Evolutionary conservation across 2,797 vertebrate genomes (phyloP), one percentile per base, ranked within the genome.

Genomic region (Melopsittacus undulatus): DNA sequence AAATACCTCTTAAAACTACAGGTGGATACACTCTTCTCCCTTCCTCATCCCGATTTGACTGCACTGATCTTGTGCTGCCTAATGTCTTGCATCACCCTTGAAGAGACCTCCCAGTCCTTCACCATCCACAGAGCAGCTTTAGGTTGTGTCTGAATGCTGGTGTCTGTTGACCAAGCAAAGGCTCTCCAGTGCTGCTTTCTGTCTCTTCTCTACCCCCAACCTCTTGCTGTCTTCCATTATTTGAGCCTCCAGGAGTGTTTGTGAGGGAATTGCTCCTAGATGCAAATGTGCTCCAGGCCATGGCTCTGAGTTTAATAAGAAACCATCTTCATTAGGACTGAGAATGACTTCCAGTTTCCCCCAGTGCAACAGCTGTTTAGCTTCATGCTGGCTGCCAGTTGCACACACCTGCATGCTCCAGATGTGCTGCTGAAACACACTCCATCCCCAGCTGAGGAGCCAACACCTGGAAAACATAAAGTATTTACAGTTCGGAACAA

Each of bases 381-480:
- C 75, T 36, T 95, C 76, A 52, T 10, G 27, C 49, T 75, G 90
- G 64, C 86, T 83, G 80, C 83, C 34, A 43, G 88, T 86, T 54
- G 66, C 51, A 26, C 68, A 83, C 94, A 94, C 91, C 95, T 96
- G 94, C 29, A 1, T 8, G 27, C 13, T 51, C 69, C 94, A 95
- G 94, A 87, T 96, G 96, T 14, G n/a, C 86, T 36, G 78, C 57
- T 68, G 12, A 34, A 75, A 27, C 51, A 17, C 38, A 13, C 72
- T 26, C 68, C 10, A 61, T 49, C 3, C 7, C 40, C 83, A 76
- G 94, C 92, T 69, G 90, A 84, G 93, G 26, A 56, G 57, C 92
- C 81, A 34, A 32, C 97, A 97, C 97, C 97, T 98, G 98, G 96
- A 97, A 98, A 89, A 95, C 95, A 97, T 97, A 30, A 95, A 91